phyloP scores from a whole-genome alignment of 1,140 invertebrate genomes.

The Drosophila mojavensis region DNA sequence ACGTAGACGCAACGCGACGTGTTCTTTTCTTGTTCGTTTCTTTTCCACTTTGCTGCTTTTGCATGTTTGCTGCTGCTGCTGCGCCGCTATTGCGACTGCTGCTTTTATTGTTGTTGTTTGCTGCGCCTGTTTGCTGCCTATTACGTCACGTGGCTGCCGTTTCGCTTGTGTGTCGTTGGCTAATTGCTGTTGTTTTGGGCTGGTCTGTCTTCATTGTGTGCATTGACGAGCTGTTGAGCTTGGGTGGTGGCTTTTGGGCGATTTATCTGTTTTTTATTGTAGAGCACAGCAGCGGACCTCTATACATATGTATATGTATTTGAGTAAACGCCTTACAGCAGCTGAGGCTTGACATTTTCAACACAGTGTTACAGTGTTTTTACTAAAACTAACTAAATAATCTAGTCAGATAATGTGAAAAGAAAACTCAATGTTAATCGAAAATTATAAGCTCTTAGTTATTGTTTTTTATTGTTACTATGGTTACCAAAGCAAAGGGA shows the following conservation, averaged over 20 bases:
- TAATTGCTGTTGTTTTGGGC: conserved; percentile 24
- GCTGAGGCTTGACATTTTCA: too few relatives aligned
- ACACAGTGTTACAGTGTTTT: too few relatives aligned
- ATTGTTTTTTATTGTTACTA: conserved; percentile 1
- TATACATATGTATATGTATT: too few relatives aligned
- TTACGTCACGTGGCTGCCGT: conserved; percentile 60
- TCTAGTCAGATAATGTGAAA: too few relatives aligned
- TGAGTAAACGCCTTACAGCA: too few relatives aligned
- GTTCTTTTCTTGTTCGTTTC: conserved; percentile 26
- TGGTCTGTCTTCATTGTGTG: conserved; percentile 8
- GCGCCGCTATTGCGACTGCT: neutral
- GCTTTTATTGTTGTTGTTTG: conserved; percentile 28
- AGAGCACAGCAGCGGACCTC: neutral
- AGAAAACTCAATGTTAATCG: neutral
- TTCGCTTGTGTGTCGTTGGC: conserved; percentile 27
- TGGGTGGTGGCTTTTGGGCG: neutral
- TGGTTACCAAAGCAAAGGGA: neutral
- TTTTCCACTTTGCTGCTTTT: conserved; percentile 23
- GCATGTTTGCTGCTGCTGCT: conserved; percentile 18
- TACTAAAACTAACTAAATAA: too few relatives aligned
- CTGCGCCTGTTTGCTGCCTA: conserved; percentile 50
- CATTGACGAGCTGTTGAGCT: conserved; percentile 1
- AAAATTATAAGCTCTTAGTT: neutral
- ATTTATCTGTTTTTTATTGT: conserved; percentile 2
- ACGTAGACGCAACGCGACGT: conserved; percentile 17